phyloP scores from a whole-genome alignment of 2,888 invertebrate genomes.

The Leucoma salicis region DNA sequence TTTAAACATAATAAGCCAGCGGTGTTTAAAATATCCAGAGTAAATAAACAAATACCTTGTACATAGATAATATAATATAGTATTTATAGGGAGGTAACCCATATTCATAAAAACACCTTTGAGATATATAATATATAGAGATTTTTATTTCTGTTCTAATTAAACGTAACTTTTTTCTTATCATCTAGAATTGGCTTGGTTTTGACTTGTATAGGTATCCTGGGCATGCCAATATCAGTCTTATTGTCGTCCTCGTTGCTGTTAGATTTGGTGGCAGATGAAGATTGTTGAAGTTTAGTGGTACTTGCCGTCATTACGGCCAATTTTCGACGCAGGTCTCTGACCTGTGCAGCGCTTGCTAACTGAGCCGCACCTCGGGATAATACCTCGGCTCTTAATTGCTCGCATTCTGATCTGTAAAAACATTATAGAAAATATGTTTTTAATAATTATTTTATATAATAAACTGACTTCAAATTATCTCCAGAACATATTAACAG shows the following conservation, averaged over 20 bases:
- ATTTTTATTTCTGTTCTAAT: too few relatives aligned
- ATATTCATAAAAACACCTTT: too few relatives aligned
- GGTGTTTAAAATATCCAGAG: too few relatives aligned
- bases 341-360: slow-evolving; percentile 59
- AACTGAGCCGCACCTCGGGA: slow-evolving; percentile 65
- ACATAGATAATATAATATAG: too few relatives aligned
- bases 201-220: slow-evolving; percentile 29
- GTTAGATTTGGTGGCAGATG: slow-evolving; percentile 22
- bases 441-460: too few relatives aligned
- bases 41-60: too few relatives aligned
- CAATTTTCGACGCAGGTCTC: slow-evolving; percentile 62
- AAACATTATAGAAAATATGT: not conserved
- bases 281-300: slow-evolving; percentile 12
- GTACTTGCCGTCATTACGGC: slow-evolving; percentile 39
- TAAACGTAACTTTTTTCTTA: slow-evolving; percentile 71
- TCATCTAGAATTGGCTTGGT: slow-evolving; percentile 47
- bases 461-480: too few relatives aligned
- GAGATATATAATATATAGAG: too few relatives aligned
- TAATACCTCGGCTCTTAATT: slow-evolving; percentile 57
- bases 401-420: slow-evolving; percentile 62
- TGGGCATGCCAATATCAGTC: slow-evolving; percentile 35
- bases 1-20: too few relatives aligned
- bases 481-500: too few relatives aligned
- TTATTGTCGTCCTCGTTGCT: not conserved
- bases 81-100: too few relatives aligned